phyloP scores from a whole-genome alignment of 2,113 vertebrate species.

The Andinoacara biseriatus region DNA sequence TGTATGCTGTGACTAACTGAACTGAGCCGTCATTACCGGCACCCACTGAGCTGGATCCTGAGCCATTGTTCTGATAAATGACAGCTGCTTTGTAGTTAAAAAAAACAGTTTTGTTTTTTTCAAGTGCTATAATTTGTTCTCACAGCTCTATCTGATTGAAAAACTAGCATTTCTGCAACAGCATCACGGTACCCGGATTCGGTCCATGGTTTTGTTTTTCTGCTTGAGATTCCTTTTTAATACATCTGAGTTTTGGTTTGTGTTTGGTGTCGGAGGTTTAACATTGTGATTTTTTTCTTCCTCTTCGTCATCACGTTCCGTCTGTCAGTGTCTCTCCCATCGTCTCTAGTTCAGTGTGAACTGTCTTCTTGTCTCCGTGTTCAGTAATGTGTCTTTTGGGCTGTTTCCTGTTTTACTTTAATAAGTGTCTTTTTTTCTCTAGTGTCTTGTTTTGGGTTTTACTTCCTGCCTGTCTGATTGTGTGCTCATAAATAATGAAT shows the following conservation, averaged over 20 bases:
- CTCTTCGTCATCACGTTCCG: rapidly evolving
- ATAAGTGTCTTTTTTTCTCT: neutral
- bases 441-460: neutral
- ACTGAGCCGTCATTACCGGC: neutral
- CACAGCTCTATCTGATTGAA: neutral
- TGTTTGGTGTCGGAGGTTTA: neutral
- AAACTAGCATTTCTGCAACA: neutral
- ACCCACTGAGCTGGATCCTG: neutral
- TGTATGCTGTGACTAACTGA: neutral
- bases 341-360: neutral
- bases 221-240: neutral
- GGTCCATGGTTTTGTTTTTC: neutral
- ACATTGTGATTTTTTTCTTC: neutral
- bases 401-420: neutral
- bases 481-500: neutral
- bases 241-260: neutral
- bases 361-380: neutral
- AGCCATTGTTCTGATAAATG: neutral
- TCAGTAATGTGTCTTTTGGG: neutral
- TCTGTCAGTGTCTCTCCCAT: neutral
- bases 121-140: neutral
- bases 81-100: no score
- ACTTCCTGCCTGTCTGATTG: neutral
- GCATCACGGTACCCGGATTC: neutral
- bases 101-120: neutral